Evolutionary conservation across 1,140 invertebrate species (phyloP).

Genomic region (Eulimnadia texana): DNA sequence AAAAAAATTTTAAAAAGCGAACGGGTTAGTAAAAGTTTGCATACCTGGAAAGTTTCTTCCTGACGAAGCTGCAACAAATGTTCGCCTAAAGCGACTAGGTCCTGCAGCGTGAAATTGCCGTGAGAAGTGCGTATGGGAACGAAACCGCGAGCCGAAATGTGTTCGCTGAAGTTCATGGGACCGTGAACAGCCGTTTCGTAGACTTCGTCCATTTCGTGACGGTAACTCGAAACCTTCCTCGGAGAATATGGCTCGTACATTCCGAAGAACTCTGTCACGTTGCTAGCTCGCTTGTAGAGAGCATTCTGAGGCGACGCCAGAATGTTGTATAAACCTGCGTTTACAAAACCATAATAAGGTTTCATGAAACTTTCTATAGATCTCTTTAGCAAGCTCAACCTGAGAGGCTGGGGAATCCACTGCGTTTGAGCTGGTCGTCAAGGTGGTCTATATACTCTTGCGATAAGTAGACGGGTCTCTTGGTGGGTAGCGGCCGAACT

Average conservation of each 20-base stretch:
- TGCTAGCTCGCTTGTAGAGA: conserved; percentile 4
- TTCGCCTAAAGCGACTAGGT: conserved; percentile 11
- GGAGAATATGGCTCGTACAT: conserved; percentile 4
- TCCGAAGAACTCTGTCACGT: conserved; percentile 4
- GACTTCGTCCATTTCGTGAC: conserved; percentile 1
- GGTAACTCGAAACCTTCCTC: not conserved
- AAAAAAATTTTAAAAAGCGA: too few species aligned
- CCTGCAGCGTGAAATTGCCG: conserved; percentile 9
- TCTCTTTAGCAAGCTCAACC: not conserved
- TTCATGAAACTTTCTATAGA: not conserved
- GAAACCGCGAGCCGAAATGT: not conserved
- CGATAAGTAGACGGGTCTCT: conserved; percentile 7
- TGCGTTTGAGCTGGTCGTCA: not conserved
- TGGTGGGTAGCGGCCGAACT: conserved; percentile 4
- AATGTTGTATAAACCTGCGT: conserved; percentile 5
- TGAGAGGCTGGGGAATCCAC: not conserved
- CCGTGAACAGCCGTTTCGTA: conserved; percentile 5
- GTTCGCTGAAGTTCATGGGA: not conserved
- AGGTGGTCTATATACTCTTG: conserved; percentile 13
- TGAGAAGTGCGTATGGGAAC: conserved; percentile 7
- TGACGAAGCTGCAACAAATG: not conserved
- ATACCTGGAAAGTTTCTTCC: not conserved
- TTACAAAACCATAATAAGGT: too few species aligned
- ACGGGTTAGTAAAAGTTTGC: not conserved
- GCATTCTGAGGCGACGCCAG: not conserved